Evolutionary conservation across 2,888 invertebrate species (phyloP), one percentile per base, ranked within the genome.

Genomic region (Rotaria macrura): DNA sequence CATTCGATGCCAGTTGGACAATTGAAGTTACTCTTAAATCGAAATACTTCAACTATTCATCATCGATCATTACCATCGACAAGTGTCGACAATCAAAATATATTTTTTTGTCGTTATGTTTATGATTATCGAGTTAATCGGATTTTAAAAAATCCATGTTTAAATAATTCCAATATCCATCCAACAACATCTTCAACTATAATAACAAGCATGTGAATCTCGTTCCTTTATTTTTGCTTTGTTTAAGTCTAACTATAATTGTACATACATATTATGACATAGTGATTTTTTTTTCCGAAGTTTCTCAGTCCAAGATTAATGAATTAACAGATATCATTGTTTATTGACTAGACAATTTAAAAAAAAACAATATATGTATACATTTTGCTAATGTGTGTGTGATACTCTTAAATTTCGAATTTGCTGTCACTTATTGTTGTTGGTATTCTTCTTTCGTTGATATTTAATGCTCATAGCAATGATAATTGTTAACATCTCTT

Each of bases 61-160:
- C 86, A 89, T 40, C 86, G 88, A 74, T 88, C 89, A 52, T 88
- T 91, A 86, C 93, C 94, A 88, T 93, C 94, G 91, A 90, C 94
- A 91, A 91, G 94, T 92, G 91, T 93, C 88, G 92, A 93, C 87
- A 93, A 94, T 84, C 96, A 96, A 89, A 93, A 95, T 91, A 95
- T 97, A 79, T 95, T 97, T 91, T 95, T 96, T 92, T 97, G 97
- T 91, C 94, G 96, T 84, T 94, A 95, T 89, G 95, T 97, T 87
- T 97, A 97, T 92, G 97, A 97, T 92, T 96, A 95, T 92, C 93
- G 96, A 88, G 94, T 95, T 89, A 96, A 95, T 90, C 93, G 94
- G 89, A 93, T 94, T 87, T 90, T 92, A 85, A 92, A 92, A 88
- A 92, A 92, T 88, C 92, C 92, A 47, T 43, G n/a, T 79, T 25